Evolutionary conservation across 2,113 vertebrate genomes (phyloP).

Genomic region (Bubo scandiacus): DNA sequence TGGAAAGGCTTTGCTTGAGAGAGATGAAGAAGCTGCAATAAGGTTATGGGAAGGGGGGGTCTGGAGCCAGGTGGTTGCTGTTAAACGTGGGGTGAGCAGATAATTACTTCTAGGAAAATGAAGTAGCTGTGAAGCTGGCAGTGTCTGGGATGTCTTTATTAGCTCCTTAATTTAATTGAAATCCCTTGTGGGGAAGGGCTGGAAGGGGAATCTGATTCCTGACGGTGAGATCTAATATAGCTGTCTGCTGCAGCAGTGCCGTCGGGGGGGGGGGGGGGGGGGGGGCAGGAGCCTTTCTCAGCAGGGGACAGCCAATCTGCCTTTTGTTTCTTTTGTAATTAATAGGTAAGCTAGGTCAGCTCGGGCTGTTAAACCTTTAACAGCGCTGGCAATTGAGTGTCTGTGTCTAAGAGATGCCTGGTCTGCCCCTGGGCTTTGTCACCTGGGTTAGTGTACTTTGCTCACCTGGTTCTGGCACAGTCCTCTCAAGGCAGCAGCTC

Average conservation of each 20-base stretch:
- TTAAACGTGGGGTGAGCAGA: background rate
- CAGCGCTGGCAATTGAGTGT: background rate
- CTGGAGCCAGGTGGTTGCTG: background rate
- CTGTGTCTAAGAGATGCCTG: background rate
- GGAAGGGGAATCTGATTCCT: slow-evolving; percentile 6
- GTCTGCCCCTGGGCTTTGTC: background rate
- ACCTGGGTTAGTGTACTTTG: rapidly evolving
- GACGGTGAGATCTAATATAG: slow-evolving; percentile 17
- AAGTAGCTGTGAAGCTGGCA: background rate
- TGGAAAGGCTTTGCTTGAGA: background rate
- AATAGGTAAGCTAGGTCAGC: background rate
- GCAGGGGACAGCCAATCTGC: background rate
- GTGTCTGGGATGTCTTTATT: slow-evolving; percentile 30
- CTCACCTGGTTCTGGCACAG: background rate
- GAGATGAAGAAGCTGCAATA: background rate
- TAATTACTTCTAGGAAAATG: background rate
- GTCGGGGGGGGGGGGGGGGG: background rate
- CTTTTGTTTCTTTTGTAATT: background rate
- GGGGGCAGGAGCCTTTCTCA: background rate
- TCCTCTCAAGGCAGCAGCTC: background rate
- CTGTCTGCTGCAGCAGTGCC: background rate
- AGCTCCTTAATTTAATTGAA: slow-evolving; percentile 37
- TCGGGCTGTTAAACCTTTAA: background rate
- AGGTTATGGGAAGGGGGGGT: background rate
- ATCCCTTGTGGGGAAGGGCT: background rate